A percentile compares a stretch with the other conserved stretches of the same genome.
phyloP scores from a whole-genome alignment of 2,797 vertebrate genomes.

The Schizopygopsis pylzovi region DNA sequence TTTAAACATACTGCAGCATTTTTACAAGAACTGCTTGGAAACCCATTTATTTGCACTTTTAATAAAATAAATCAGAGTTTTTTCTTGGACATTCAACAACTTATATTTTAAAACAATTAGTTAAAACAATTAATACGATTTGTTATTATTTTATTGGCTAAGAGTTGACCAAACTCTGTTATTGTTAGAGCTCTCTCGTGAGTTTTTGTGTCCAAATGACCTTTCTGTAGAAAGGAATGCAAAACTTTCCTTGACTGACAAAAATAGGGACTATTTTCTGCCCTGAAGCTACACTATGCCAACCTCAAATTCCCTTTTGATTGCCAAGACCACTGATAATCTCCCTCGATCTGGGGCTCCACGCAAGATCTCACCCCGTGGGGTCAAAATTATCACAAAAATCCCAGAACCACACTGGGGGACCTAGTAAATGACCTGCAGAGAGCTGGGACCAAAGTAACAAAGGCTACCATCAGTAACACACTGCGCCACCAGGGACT shows the following conservation, averaged over 20 bases:
- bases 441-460: too few relatives aligned
- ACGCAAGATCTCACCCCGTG: too few relatives aligned
- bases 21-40: constrained; percentile 42
- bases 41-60: constrained; percentile 48
- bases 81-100: constrained; percentile 21
- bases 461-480: too few relatives aligned
- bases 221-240: constrained; percentile 33
- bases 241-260: constrained; percentile 38
- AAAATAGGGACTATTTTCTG: constrained; percentile 43
- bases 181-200: background rate
- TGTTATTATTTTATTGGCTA: background rate
- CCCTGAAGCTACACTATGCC: constrained; percentile 46
- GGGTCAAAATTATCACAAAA: too few relatives aligned
- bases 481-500: too few relatives aligned
- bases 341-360: too few relatives aligned
- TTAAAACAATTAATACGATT: background rate
- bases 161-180: background rate
- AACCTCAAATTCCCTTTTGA: constrained; percentile 56
- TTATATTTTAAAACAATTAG: background rate
- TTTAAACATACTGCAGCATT: constrained; percentile 37
- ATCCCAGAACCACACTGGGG: too few relatives aligned
- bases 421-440: too few relatives aligned
- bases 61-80: constrained; percentile 40
- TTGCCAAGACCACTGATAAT: too few relatives aligned
- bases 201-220: constrained; percentile 10